Evolutionary conservation across 1,140 invertebrate species (phyloP).

Genomic region (Yoshiicerus persimilis): DNA sequence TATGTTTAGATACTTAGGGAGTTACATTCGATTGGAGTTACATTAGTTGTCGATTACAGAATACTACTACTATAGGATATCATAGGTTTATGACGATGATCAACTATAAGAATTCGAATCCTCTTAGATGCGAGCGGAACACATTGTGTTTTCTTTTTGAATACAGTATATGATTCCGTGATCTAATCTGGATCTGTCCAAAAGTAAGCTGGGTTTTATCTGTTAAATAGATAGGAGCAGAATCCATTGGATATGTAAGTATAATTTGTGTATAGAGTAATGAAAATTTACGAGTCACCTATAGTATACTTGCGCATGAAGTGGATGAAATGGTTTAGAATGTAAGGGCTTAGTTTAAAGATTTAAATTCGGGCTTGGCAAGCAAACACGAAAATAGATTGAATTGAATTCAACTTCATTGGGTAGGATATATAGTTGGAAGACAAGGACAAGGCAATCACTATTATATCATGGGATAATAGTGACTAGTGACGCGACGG

Average conservation of each 20-base stretch:
- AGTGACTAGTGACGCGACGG: not conserved
- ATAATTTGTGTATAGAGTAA: too few relatives aligned
- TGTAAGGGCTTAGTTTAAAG: not conserved
- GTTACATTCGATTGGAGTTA: too few relatives aligned
- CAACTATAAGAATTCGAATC: not conserved
- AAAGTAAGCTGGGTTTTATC: not conserved
- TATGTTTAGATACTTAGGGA: too few relatives aligned
- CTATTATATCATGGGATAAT: not conserved
- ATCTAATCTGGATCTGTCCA: not conserved
- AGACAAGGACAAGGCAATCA: not conserved
- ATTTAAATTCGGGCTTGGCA: slow-evolving; percentile 12
- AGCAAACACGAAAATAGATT: slow-evolving; percentile 5
- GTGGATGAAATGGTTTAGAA: not conserved
- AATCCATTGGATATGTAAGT: not conserved
- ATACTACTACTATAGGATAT: too few relatives aligned
- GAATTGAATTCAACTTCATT: not conserved
- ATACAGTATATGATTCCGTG: too few relatives aligned
- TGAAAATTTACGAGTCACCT: too few relatives aligned
- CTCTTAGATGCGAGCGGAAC: not conserved
- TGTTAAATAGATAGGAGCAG: not conserved
- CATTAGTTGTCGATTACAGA: too few relatives aligned
- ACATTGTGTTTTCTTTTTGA: not conserved
- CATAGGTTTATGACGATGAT: too few relatives aligned
- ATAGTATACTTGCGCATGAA: not conserved
- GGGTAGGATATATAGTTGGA: not conserved